phyloP scores from a whole-genome alignment of 2,888 invertebrate genomes.

The Drosophila peninsularis region DNA sequence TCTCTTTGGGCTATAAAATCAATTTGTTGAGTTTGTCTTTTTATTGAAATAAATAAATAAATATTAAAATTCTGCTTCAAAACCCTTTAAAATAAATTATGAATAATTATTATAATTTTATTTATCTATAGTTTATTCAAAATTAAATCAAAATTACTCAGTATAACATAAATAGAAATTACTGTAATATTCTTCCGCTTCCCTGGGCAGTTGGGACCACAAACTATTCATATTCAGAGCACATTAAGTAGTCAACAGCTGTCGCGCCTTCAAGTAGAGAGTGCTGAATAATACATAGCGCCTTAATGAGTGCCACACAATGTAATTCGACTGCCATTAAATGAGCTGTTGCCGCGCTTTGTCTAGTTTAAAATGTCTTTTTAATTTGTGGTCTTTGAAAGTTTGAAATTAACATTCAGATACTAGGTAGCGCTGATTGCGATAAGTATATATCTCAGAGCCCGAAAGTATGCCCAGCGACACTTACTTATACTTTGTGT shows the following conservation, averaged over 20 bases:
- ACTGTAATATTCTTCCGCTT: not conserved
- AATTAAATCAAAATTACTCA: not conserved
- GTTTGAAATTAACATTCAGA: not conserved
- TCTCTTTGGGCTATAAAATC: too few species aligned
- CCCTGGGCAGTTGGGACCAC: too few species aligned
- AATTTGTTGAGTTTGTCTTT: too few species aligned
- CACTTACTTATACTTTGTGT: constrained; percentile 9
- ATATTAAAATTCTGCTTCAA: too few species aligned
- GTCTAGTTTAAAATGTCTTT: not conserved
- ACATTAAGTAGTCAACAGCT: constrained; percentile 26
- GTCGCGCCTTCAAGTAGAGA: constrained; percentile 7
- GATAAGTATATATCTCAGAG: not conserved
- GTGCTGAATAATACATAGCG: constrained; percentile 32
- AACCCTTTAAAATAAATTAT: too few species aligned
- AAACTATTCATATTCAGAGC: constrained; percentile 4
- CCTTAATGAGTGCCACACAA: constrained; percentile 25
- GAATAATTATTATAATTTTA: too few species aligned
- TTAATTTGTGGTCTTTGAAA: constrained; percentile 3
- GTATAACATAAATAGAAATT: not conserved
- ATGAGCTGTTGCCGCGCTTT: not conserved
- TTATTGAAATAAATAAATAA: too few species aligned
- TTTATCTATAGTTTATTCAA: not conserved
- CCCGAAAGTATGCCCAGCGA: not conserved
- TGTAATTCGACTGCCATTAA: constrained; percentile 8
- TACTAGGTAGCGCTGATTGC: too few species aligned